Base-by-base conservation (phyloP, 2,888 invertebrate species). In the Halictus ligatus region DNA sequence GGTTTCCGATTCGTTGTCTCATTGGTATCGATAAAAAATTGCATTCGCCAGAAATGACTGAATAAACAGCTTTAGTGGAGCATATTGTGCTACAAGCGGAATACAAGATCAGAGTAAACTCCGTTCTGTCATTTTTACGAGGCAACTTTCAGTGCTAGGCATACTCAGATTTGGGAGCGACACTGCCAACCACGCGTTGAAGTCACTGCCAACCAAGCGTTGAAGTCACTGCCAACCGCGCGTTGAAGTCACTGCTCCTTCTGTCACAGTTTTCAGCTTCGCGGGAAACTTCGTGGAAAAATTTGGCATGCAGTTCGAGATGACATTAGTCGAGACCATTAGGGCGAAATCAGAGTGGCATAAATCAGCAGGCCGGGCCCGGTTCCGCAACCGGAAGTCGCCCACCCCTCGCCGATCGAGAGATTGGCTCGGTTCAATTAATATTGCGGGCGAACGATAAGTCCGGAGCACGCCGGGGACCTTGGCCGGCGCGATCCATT, bases 401-500 rank as follows among this genome's bases (percentile, higher is more conserved):
- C 46, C 29, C 72, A 67, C 40, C 35, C 25, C 43, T 35, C 69
- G 73, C 69, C 54, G 79, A 50, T 67, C 60, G 69, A 71, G n/a
- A 40, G 69, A 72, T 64, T 29, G 64, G 72, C 58, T 60, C 84
- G 74, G 60, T 79, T 48, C 78, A 80, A 89, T 87, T 85, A 87
- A 87, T 82, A 81, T 75, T 72, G n/a, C 58, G 54, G 54, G 40
- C 40, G 83, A 60, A 80, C 74, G 86, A 79, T 83, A 88, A 86
- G 69, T 74, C 79, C 79, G 67, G 67, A 35, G 40, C 58, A 50
- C 46, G 73, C 75, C 75, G 80, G 21, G 78, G n/a, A 43, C 60
- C 60, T 58, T 67, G 64, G 7, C 64, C 79, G 64, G 10, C 60
- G 46, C 78, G 81, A 75, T 80, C 79, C 79, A 29, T 74, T 54